Evolutionary conservation across 2,113 vertebrate genomes (phyloP).

Genomic region (Dipodomys stephensi): DNA sequence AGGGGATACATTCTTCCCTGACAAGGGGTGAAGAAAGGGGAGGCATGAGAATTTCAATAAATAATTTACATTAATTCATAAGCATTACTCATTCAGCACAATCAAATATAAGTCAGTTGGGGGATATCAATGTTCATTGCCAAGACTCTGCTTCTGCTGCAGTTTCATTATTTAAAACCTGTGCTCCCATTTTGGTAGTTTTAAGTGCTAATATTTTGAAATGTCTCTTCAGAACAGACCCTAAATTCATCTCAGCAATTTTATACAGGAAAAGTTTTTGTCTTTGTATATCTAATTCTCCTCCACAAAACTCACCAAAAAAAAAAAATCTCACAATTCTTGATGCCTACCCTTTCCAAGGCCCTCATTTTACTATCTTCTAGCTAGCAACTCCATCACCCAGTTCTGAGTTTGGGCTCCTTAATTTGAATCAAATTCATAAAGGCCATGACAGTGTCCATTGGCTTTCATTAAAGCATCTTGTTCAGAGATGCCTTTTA

Average conservation of each 20-base stretch:
- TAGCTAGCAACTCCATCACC: neutral
- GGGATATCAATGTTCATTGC: neutral
- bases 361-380: neutral
- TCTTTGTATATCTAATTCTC: neutral
- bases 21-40: slow-evolving; percentile 17
- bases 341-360: neutral
- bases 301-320: neutral
- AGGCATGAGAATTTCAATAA: slow-evolving; percentile 39
- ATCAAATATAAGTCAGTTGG: slow-evolving; percentile 33
- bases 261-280: neutral
- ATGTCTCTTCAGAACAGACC: neutral
- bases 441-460: neutral
- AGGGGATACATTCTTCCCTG: slow-evolving; percentile 38
- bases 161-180: slow-evolving; percentile 29
- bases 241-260: neutral
- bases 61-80: slow-evolving; percentile 62
- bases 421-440: neutral
- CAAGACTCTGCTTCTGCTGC: neutral
- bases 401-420: neutral
- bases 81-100: slow-evolving; percentile 47
- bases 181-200: slow-evolving; percentile 17
- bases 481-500: neutral
- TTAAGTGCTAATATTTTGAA: slow-evolving; percentile 6
- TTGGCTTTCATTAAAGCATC: neutral
- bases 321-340: neutral